Conservation (phyloP, 2,888 invertebrate genomes). For the Erebia aethiops region DNA sequence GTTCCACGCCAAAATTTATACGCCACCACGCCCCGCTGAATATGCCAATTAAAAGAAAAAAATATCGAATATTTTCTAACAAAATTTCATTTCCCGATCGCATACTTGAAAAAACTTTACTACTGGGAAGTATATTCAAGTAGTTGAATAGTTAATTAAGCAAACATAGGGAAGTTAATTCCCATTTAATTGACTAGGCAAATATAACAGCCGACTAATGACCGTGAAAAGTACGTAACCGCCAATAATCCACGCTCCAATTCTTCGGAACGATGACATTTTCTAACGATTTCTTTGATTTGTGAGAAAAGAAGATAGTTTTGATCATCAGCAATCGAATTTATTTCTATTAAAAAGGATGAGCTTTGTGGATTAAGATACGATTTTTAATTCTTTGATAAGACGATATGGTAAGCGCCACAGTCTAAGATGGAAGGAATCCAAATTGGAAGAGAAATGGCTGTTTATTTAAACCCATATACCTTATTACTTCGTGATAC, state of each 20-base stretch:
- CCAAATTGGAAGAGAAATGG: too few relatives aligned
- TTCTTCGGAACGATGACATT: conserved; percentile 17
- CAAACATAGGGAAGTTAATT: conserved; percentile 9
- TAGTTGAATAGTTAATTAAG: background rate
- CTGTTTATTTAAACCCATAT: too few relatives aligned
- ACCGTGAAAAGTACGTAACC: background rate
- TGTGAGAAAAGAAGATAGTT: background rate
- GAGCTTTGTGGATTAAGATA: too few relatives aligned
- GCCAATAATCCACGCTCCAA: conserved; percentile 19
- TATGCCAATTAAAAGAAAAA: background rate
- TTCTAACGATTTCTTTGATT: conserved; percentile 20
- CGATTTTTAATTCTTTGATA: too few relatives aligned
- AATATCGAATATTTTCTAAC: background rate
- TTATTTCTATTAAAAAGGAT: too few relatives aligned
- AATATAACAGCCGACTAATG: background rate
- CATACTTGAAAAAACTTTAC: background rate
- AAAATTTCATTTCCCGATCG: background rate
- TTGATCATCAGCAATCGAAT: too few relatives aligned
- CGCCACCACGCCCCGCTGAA: background rate
- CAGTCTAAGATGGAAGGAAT: too few relatives aligned
- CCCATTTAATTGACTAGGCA: conserved; percentile 1
- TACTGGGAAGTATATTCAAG: background rate
- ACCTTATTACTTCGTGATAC: too few relatives aligned
- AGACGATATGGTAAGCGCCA: too few relatives aligned
- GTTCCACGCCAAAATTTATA: background rate